Evolutionary conservation across 2,797 vertebrate genomes (phyloP), one percentile per base, ranked within the genome.

Genomic region (Sebastes wilsoni): DNA sequence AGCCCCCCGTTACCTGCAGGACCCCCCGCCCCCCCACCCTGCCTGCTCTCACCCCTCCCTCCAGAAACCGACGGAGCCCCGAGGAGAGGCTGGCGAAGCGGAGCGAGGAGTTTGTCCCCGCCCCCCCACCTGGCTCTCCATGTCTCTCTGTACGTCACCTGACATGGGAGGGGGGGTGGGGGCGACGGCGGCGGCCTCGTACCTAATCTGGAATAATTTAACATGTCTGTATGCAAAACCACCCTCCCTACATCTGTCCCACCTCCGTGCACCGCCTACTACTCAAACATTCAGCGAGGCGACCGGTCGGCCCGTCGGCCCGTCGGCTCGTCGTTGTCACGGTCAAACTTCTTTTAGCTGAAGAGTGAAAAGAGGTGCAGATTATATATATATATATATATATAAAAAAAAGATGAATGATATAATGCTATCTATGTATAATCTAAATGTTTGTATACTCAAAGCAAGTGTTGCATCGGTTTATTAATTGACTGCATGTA

Each of bases 381-480:
- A 86, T 65, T 81, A 70, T 90, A 82, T 87, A 30, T 36, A 36
- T 32, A 34, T 12, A 36, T 36, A 34, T 34, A 36, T 13, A 36
- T 36, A 36, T 11, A 36, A 56, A n/a, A 79, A 74, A 81, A 85
- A 81, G 49, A 82, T 65, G 70, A 86, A 83, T 80, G 84, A 90
- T 92, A 85, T 90, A 91, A 79, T 88, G 88, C 91, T 93, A 88
- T 94, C 84, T 91, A 85, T 93, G 90, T 92, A 89, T 95, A 91
- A 93, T 94, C 90, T 93, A 88, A 87, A 91, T 94, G 91, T 94
- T 76, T 92, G 90, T 93, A 85, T 94, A 92, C 85, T 92, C 90
- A 54, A 87, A 69, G 84, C 79, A 90, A 90, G 87, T 94, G 89
- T 92, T 84, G 88, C 89, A 85, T 90, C 79, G 69, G 88, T 83